phyloP scores from a whole-genome alignment of 1,140 invertebrate genomes.

The Eumeta japonica region DNA sequence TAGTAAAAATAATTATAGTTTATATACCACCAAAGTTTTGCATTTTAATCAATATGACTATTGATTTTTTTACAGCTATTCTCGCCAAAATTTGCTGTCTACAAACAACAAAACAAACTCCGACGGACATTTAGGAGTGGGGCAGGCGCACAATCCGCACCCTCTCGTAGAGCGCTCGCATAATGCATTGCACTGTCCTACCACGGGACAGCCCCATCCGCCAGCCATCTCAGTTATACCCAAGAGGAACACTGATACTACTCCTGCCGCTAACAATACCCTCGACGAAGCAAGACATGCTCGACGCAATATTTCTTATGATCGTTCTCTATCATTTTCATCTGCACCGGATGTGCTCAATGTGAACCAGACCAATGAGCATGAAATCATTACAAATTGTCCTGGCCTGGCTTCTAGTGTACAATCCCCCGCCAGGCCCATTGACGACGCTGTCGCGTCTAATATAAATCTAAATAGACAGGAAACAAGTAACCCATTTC shows the following conservation, averaged over 20 bases:
- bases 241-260: constrained; percentile 37
- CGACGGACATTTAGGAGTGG: constrained; percentile 35
- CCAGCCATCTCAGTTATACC: constrained; percentile 36
- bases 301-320: constrained; percentile 36
- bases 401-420: no score
- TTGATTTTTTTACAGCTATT: constrained; percentile 73
- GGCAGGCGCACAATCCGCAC: constrained; percentile 35
- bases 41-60: no score
- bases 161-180: constrained; percentile 50
- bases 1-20: no score
- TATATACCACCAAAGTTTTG: no score
- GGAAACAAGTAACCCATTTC: constrained; percentile 21
- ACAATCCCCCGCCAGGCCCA: constrained; percentile 19
- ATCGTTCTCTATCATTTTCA: constrained; percentile 37
- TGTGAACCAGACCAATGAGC: constrained; percentile 46
- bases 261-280: constrained; percentile 14
- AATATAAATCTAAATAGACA: constrained; percentile 37
- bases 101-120: constrained; percentile 66
- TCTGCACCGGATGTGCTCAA: constrained; percentile 58
- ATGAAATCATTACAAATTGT: constrained; percentile 10
- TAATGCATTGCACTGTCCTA: constrained; percentile 43
- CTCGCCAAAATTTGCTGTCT: constrained; percentile 81
- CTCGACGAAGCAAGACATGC: constrained; percentile 15
- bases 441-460: constrained; percentile 17
- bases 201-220: constrained; percentile 23